A percentile compares a stretch with the other conserved stretches of the same genome.
These are phyloP conservation scores for Adelognathus sp. DNA, from an alignment of 2,888 invertebrate species.

Conservation along the genomic window DNA sequence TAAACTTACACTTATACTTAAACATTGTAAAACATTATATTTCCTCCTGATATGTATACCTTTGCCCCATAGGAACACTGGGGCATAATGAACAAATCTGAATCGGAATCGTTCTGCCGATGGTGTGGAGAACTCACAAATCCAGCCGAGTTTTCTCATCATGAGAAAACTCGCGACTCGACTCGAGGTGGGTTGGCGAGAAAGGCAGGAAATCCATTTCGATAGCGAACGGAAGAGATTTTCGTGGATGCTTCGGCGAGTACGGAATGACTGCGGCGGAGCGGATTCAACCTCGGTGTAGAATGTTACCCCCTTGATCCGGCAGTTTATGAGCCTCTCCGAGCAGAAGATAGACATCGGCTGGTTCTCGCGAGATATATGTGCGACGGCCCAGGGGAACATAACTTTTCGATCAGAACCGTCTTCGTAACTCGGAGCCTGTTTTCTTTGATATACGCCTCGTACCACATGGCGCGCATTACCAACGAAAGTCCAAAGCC, in stretches of 20 bases:
- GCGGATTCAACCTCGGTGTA: background rate
- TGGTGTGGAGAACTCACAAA: too few relatives aligned
- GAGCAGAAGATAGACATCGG: background rate
- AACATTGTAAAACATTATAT: too few relatives aligned
- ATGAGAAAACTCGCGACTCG: background rate
- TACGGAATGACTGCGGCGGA: background rate
- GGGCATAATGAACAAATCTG: background rate
- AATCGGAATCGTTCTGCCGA: too few relatives aligned
- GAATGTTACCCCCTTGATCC: constrained; percentile 30
- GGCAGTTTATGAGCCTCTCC: constrained; percentile 13
- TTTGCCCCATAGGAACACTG: too few relatives aligned
- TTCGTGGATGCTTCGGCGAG: background rate
- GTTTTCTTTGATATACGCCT: background rate
- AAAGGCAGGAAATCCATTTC: constrained; percentile 12
- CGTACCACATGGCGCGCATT: background rate
- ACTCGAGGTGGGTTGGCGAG: background rate
- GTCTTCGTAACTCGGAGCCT: constrained; percentile 14
- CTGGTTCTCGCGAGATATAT: background rate
- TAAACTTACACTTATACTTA: too few relatives aligned
- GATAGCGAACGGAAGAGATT: constrained; percentile 3
- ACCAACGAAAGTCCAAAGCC: background rate
- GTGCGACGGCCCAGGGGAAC: background rate
- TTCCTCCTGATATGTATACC: too few relatives aligned
- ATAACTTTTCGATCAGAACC: background rate
- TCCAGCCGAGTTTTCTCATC: background rate